A percentile compares a stretch with the other conserved stretches of the same genome.
phyloP scores from a whole-genome alignment of 2,888 invertebrate species.

The Erebia ligea region DNA sequence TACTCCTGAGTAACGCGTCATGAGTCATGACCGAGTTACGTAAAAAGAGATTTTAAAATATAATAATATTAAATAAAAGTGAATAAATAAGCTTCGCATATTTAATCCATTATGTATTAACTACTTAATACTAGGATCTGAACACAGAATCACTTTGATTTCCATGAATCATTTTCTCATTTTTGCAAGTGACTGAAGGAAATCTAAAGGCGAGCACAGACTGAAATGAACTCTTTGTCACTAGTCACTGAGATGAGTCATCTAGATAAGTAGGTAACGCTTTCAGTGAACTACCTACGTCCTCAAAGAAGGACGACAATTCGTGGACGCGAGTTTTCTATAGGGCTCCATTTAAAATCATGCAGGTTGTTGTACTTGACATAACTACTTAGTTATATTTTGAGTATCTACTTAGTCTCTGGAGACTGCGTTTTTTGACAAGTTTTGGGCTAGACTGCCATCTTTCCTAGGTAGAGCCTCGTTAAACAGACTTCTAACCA shows the following conservation, averaged over 20 bases:
- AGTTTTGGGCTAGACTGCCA: no score
- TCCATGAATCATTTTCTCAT: not conserved
- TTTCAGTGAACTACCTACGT: slow-evolving; percentile 56
- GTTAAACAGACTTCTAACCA: no score
- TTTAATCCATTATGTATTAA: no score
- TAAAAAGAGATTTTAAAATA: no score
- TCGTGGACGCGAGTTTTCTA: slow-evolving; percentile 13
- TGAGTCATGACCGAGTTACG: no score
- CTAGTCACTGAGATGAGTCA: slow-evolving; percentile 64
- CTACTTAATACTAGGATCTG: no score
- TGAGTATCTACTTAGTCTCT: no score
- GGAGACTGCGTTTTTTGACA: no score
- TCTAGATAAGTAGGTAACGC: slow-evolving; percentile 77
- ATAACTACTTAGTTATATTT: slow-evolving; percentile 5
- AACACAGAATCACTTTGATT: not conserved
- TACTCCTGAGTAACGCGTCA: no score
- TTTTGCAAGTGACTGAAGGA: not conserved
- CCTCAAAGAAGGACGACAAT: slow-evolving; percentile 34
- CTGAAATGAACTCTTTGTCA: slow-evolving; percentile 14
- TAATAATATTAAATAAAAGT: no score
- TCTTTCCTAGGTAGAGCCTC: no score
- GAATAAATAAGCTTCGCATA: no score
- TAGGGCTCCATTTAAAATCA: slow-evolving; percentile 8
- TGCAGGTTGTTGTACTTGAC: slow-evolving; percentile 22
- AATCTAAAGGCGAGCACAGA: not conserved